Evolutionary conservation across 30 jellyfish, hydroid and myxozoan species (phyloP).

Genomic region (Clytia hemisphaerica): DNA sequence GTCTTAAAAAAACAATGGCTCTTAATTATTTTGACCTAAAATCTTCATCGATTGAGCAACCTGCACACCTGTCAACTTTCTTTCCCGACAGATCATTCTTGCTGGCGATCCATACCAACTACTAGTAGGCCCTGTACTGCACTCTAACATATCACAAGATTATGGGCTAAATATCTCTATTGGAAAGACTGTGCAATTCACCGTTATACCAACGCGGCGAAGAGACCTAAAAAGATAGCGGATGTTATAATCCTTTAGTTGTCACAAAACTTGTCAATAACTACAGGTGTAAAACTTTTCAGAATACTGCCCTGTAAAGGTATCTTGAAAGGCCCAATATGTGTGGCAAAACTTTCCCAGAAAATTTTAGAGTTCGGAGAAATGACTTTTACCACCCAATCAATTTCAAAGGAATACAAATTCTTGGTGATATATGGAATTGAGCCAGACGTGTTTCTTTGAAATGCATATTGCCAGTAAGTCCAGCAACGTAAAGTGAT

Average conservation of each 20-base stretch:
- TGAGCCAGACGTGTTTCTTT: too few species aligned
- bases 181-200: constrained; percentile 60
- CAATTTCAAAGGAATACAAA: too few species aligned
- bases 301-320: too few species aligned
- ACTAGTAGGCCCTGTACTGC: constrained; percentile 92
- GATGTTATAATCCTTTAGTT: constrained; percentile 67
- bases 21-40: too few species aligned
- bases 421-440: too few species aligned
- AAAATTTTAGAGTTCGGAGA: neutral
- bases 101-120: constrained; percentile 93
- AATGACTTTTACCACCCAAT: neutral
- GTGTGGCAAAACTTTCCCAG: neutral
- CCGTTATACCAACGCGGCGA: constrained; percentile 47
- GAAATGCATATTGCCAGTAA: too few species aligned
- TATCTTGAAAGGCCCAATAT: too few species aligned
- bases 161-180: constrained; percentile 56
- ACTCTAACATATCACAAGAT: constrained; percentile 50
- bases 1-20: too few species aligned
- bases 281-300: constrained; percentile 83
- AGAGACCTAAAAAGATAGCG: constrained; percentile 23
- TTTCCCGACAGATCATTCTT: constrained; percentile 43
- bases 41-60: too few species aligned
- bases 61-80: too few species aligned
- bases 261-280: constrained; percentile 73
- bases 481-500: too few species aligned